Evolutionary conservation across 2,113 vertebrate genomes (phyloP).

Genomic region (Mesocricetus auratus): DNA sequence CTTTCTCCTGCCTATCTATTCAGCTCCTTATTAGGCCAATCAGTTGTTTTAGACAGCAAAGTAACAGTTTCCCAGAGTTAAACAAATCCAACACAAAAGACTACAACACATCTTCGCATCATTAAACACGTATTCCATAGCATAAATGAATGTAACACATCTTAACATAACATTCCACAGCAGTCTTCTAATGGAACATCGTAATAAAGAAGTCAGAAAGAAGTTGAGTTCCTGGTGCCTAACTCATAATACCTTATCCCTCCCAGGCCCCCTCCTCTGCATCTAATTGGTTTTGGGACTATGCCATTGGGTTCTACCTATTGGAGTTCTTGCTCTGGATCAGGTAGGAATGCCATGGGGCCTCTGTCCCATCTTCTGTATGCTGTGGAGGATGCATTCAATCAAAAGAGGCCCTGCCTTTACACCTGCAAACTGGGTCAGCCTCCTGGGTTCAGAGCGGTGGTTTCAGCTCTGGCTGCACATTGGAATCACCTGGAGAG

Average conservation of each 20-base stretch:
- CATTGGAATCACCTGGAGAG: background rate
- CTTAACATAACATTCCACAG: background rate
- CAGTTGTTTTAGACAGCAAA: background rate
- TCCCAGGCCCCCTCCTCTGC: conserved; percentile 81
- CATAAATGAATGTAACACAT: background rate
- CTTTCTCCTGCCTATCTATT: background rate
- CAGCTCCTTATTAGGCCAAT: background rate
- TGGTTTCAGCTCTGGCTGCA: background rate
- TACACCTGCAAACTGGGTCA: background rate
- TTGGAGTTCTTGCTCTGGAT: conserved; percentile 89
- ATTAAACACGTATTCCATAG: background rate
- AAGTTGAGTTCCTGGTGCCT: background rate
- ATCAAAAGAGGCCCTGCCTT: background rate
- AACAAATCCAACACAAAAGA: background rate
- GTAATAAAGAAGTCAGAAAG: background rate
- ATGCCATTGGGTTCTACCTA: conserved; percentile 85
- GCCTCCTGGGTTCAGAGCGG: background rate
- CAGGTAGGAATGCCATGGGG: conserved; percentile 77
- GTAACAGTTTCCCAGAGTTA: background rate
- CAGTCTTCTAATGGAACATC: background rate
- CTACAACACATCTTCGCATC: background rate
- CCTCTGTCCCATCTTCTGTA: background rate
- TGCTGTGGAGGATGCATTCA: background rate
- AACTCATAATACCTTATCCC: background rate
- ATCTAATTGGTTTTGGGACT: conserved; percentile 87